Base-by-base conservation (phyloP, 2,113 vertebrate species). In the Oncorhynchus masou region DNA sequence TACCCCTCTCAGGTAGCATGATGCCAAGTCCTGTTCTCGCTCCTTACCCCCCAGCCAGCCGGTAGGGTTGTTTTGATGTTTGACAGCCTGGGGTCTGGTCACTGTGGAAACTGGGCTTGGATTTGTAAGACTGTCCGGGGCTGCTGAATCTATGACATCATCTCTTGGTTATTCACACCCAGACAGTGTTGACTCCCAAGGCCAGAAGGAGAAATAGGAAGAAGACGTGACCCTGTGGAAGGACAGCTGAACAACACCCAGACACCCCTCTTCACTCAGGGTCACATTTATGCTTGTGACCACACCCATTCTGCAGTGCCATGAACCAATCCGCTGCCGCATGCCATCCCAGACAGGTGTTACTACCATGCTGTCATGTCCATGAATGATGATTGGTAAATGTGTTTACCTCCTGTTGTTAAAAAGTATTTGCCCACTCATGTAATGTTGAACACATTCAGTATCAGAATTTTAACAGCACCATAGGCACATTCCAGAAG, bases 131-230 rank as follows among this genome's bases (percentile, higher is more conserved):
- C 45, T 31, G 76, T 72, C 71, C 68, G 45, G 29, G 29, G 60
- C 73, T 71, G 75, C 59, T 87, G 75, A 87, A 76, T 81, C 6
- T 78, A 77, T 91, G 87, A 92, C 89, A 91, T 92, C 89, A 92
- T 87, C 80, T 70, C 71, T 81, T 84, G 78, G 81, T 87, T 89
- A 91, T 90, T 90, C 83, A 88, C 83, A 86, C 88, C 9, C 39
- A 45, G 39, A 45, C 82, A 80, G 82, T 85, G 86, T 87, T 88
- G 85, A 79, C 77, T 90, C 86, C 82, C 39, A 45, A 45, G 39
- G 9, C 9, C 39, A 45, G 39, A 83, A 90, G 89, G 85, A 88
- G 87, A 86, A 77, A 84, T 84, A 88, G 89, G 89, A 81, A 78
- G 82, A 85, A 91, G 83, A 85, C 83, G 77, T 87, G 85, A 87